Evolutionary conservation across 2,888 invertebrate genomes (phyloP), one percentile per base, ranked within the genome.

Genomic region (Endomychus coccineus): DNA sequence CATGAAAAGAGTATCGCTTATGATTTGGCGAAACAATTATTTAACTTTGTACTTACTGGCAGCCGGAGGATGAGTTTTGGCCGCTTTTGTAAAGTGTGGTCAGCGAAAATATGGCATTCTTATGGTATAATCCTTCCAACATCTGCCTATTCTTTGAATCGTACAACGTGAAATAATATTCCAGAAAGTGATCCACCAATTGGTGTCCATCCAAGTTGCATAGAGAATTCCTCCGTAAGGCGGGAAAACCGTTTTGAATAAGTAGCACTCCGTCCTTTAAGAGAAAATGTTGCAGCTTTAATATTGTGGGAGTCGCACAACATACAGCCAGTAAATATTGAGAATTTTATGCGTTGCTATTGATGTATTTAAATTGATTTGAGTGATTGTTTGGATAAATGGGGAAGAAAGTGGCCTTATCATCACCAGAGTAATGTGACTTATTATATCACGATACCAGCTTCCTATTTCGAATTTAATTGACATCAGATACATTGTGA

Each of bases 101-200:
- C 40, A 80, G 47, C 0, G 80, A 80, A 54, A 82, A 71, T 10
- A 74, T 52, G 0, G 83, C 81, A 16, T 75, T 58, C 15, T 71
- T 69, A 34, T 77, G 71, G 52, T 86, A 87, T 39, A 85, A 59
- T 2, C 72, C 70, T 7, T 69, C 55, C 7, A 85, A 56, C 1
- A 61, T 41, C 0, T 54, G 53, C 15, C 83, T 67, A 34, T 79
- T 73, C 6, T 10, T 25, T n/a, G n/a, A n/a, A 52, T 86, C 85
- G 41, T 80, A 73, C 2, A 82, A 58, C 0, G 71, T 70, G 52
- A 79, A 84, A 62, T 73, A 81, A 41, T 78, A 73, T 37, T 76
- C 71, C 4, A 83, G 56, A 56, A 83, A 83, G 49, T 73, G 74
- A 35, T 75, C 71, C 0, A 77, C 71, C 0, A 83, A 47, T 1